Conservation (phyloP, 2,888 invertebrate species). For the Meandrusa payeni region DNA sequence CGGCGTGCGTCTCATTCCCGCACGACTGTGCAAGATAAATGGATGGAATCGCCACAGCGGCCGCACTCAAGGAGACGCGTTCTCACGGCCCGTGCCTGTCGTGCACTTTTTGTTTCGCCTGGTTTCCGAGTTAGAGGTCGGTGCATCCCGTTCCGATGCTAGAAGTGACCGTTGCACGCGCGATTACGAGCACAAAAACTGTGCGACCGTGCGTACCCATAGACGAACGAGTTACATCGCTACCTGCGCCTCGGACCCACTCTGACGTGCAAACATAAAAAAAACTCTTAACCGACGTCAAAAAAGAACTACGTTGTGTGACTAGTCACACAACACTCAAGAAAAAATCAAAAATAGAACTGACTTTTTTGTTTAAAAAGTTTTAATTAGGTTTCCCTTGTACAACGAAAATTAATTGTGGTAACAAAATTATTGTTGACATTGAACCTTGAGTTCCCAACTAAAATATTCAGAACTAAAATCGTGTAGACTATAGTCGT, state of each 20-base stretch:
- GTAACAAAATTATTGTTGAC: no score
- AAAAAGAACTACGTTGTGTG: no score
- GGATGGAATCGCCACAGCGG: constrained; percentile 52
- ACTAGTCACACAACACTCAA: no score
- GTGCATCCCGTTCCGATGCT: constrained; percentile 52
- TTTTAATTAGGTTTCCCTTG: no score
- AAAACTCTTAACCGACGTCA: no score
- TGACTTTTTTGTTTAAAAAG: no score
- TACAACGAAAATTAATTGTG: no score
- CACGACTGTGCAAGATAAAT: constrained; percentile 80
- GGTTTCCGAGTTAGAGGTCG: constrained; percentile 77
- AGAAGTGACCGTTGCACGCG: constrained; percentile 70
- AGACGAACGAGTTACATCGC: constrained; percentile 51
- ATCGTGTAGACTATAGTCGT: no score
- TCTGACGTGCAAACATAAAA: no score
- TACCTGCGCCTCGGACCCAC: constrained; percentile 13
- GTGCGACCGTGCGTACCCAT: constrained; percentile 47
- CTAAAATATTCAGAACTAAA: no score
- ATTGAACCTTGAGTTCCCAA: no score
- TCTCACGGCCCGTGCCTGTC: constrained; percentile 78
- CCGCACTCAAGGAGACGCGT: constrained; percentile 66
- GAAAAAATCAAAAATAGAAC: no score
- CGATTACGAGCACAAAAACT: constrained; percentile 66
- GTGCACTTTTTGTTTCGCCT: constrained; percentile 72
- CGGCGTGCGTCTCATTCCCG: constrained; percentile 71